phyloP scores from a whole-genome alignment of 2,888 invertebrate genomes.

The Apoderus coryli region DNA sequence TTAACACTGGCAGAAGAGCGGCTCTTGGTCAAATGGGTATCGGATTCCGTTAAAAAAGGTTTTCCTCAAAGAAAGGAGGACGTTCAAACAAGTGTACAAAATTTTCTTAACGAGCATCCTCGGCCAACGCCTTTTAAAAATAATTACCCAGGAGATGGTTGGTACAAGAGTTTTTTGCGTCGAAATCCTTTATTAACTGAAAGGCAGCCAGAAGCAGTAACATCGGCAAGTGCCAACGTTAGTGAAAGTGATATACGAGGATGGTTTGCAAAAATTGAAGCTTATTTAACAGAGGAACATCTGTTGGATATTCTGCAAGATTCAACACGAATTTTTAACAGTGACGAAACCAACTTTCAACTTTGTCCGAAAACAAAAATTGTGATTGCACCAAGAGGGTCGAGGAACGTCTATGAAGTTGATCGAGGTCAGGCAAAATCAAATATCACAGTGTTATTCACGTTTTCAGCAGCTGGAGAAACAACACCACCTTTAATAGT shows the following conservation, averaged over 20 bases:
- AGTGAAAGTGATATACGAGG: slow-evolving; percentile 19
- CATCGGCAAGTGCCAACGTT: slow-evolving; percentile 18
- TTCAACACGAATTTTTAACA: slow-evolving; percentile 20
- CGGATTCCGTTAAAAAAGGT: slow-evolving; percentile 21
- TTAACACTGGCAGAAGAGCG: slow-evolving; percentile 12
- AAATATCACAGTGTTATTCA: too few species aligned
- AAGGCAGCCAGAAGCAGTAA: slow-evolving; percentile 20
- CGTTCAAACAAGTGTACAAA: slow-evolving; percentile 12
- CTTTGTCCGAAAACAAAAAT: slow-evolving; percentile 20
- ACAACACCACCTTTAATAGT: slow-evolving; percentile 26
- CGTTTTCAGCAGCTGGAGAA: slow-evolving; percentile 27
- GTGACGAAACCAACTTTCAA: slow-evolving; percentile 22
- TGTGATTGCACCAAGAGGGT: slow-evolving; percentile 18
- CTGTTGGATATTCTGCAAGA: slow-evolving; percentile 17
- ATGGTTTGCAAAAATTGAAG: slow-evolving; percentile 19
- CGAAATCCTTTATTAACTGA: slow-evolving; percentile 18
- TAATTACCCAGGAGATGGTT: slow-evolving; percentile 18
- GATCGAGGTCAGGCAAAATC: slow-evolving; percentile 25
- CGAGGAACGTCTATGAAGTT: slow-evolving; percentile 27
- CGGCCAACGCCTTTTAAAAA: slow-evolving; percentile 14
- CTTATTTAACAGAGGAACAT: slow-evolving; percentile 14
- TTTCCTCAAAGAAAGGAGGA: slow-evolving; percentile 20
- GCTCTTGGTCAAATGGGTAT: slow-evolving; percentile 20
- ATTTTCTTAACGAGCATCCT: slow-evolving; percentile 13
- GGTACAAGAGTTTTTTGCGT: slow-evolving; percentile 18